Evolutionary conservation across 2,888 invertebrate species (phyloP), one percentile per base, ranked within the genome.

Genomic region (Heliconius aoede): DNA sequence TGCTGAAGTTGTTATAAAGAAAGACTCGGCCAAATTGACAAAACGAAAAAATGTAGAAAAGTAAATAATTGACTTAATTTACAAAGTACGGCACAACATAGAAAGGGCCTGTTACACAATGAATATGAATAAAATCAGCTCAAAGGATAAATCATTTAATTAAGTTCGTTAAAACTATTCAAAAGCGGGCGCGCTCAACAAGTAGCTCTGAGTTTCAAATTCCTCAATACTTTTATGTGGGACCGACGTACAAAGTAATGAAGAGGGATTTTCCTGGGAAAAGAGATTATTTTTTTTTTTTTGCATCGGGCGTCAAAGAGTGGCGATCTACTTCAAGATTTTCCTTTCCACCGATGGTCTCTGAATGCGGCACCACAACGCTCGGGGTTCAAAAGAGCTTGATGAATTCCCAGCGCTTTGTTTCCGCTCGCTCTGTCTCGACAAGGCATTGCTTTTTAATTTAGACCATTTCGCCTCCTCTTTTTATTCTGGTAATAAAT

Each of bases 371-470:
- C 86, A 87, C 90, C 91, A 92, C 91, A 92, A 91, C 92, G 88
- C 87, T 85, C 83, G 83, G 88, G 87, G 93, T 91, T 93, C 92
- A 93, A 93, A 93, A 92, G 93, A 91, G 89, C 93, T 90, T 94
- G 93, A 94, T 94, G 93, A 94, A 93, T 93, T 89, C 89, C 86
- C 87, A 87, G 87, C 85, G 88, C 93, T 93, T 94, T 93, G 94
- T 94, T 93, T 93, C 91, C 90, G 88, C 90, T 87, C 88, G 91
- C 90, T 92, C 91, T 89, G 88, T 87, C 90, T 88, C 91, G 88
- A 90, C 90, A 89, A 91, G 91, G 91, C 93, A 93, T 93, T 89
- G 91, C 93, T 92, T 93, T 93, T 93, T 93, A 92, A 94, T 93
- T 93, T 92, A 89, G 91, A 91, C 90, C 90, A 92, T 92, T 91